These are phyloP conservation scores for Nomada fucata DNA, from an alignment of 2,888 invertebrate species.

Conservation along the genomic window DNA sequence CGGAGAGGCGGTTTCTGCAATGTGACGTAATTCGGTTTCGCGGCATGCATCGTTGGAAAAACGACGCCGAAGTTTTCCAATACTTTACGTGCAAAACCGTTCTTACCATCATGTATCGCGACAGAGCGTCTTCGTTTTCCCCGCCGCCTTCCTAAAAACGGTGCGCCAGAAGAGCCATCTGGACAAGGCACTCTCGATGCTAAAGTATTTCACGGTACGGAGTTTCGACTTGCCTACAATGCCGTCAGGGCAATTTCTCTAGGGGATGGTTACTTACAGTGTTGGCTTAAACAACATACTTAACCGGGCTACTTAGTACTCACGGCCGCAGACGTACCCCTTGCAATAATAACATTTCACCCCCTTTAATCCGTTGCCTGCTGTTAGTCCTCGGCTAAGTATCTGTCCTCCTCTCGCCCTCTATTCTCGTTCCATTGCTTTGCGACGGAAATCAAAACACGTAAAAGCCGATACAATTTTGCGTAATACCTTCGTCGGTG, in stretches of 20 bases:
- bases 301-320: constrained; percentile 83
- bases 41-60: constrained; percentile 23
- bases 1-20: not conserved
- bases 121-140: constrained; percentile 44
- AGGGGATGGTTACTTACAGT: constrained; percentile 81
- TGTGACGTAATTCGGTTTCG: not conserved
- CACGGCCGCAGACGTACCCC: constrained; percentile 80
- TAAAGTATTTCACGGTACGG: constrained; percentile 68
- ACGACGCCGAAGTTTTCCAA: constrained; percentile 39
- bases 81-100: constrained; percentile 42
- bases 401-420: constrained; percentile 75
- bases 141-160: constrained; percentile 48
- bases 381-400: constrained; percentile 82
- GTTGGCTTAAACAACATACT: constrained; percentile 84
- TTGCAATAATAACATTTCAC: constrained; percentile 84
- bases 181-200: constrained; percentile 59
- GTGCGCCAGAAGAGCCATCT: constrained; percentile 64
- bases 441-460: constrained; percentile 75
- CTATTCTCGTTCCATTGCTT: constrained; percentile 58
- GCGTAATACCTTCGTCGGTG: constrained; percentile 69
- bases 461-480: constrained; percentile 75
- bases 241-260: constrained; percentile 78
- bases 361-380: constrained; percentile 82
- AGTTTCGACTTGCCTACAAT: constrained; percentile 70
- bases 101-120: constrained; percentile 60